A percentile compares a stretch with the other conserved stretches of the same genome.
Conservation (phyloP, 2,113 vertebrate species). For the Camelus dromedarius region DNA sequence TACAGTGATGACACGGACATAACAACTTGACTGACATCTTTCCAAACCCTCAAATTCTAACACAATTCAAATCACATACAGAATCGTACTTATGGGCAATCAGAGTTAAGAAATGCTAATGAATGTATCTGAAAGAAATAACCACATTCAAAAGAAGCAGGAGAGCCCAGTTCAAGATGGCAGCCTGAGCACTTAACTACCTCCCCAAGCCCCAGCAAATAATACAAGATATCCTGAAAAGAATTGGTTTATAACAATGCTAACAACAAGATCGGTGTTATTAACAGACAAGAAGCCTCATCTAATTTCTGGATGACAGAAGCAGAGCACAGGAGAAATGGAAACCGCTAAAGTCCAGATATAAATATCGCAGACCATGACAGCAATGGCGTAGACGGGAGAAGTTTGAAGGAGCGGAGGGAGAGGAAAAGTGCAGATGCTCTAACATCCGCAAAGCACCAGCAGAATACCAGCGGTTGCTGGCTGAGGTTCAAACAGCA, state of each 20-base stretch:
- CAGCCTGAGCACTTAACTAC: background rate
- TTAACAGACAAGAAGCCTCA: background rate
- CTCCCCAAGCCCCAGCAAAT: background rate
- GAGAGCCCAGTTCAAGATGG: background rate
- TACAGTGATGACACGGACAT: background rate
- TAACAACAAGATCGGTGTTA: background rate
- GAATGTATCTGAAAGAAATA: background rate
- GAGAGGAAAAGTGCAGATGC: background rate
- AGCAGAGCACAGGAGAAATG: background rate
- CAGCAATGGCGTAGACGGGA: background rate
- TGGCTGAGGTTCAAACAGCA: background rate
- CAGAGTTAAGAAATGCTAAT: background rate
- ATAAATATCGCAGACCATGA: background rate
- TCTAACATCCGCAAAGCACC: background rate
- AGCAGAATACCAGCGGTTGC: background rate
- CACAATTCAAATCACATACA: background rate
- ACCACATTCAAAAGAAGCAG: background rate
- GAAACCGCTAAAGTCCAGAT: background rate
- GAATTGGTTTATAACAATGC: background rate
- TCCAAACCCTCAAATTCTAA: background rate
- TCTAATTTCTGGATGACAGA: background rate
- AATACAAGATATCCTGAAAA: background rate
- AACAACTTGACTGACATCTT: background rate
- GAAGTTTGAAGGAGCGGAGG: background rate
- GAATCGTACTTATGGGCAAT: background rate